These are phyloP conservation scores for Pachyseris speciosa DNA, from an alignment of 64 coral and sea anemone species.

Conservation along the genomic window DNA sequence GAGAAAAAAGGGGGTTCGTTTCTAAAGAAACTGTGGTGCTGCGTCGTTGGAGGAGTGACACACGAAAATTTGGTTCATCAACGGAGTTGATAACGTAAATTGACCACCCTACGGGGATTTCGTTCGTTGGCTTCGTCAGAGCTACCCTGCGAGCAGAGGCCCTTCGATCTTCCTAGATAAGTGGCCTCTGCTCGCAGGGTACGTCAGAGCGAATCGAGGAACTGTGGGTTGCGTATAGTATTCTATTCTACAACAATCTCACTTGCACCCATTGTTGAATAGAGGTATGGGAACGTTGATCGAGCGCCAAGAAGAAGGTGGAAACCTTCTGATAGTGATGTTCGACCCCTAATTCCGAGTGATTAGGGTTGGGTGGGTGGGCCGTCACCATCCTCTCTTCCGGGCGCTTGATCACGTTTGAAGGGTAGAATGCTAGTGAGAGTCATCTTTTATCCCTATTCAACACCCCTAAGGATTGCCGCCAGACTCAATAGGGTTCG, in stretches of 20 bases:
- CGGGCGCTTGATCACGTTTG: background rate
- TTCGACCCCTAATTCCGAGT: background rate
- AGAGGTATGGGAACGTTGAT: slow-evolving; percentile 19
- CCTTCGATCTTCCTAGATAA: no score
- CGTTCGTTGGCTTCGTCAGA: no score
- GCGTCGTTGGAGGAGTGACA: no score
- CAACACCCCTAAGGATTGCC: background rate
- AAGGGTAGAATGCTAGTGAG: background rate
- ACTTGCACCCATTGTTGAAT: slow-evolving; percentile 5
- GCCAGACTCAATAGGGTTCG: background rate
- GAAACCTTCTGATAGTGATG: background rate
- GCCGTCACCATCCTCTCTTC: slow-evolving; percentile 5
- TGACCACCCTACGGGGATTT: no score
- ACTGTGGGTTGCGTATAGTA: no score
- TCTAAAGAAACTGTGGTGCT: no score
- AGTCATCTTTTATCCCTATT: slow-evolving; percentile 9
- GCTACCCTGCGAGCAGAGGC: no score
- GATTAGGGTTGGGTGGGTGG: slow-evolving; percentile 8
- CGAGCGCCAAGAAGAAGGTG: slow-evolving; percentile 14
- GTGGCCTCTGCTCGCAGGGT: no score
- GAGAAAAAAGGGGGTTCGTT: no score
- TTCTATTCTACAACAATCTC: background rate
- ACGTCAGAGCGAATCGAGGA: no score
- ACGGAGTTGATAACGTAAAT: no score
- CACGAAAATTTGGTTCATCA: no score